phyloP scores from a whole-genome alignment of 2,888 invertebrate genomes.

The Drosophila longiperda region DNA sequence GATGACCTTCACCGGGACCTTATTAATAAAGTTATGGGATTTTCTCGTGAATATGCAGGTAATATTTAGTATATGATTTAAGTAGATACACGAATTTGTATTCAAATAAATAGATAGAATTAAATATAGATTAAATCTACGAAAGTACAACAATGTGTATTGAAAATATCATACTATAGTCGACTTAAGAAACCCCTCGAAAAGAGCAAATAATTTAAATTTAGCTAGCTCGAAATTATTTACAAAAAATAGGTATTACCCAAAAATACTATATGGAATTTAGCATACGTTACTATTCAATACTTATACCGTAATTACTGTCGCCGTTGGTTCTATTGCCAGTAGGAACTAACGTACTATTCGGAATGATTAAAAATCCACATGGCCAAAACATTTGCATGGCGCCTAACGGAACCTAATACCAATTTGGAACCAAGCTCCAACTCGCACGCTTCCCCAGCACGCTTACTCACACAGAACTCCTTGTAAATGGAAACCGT shows the following conservation, averaged over 20 bases:
- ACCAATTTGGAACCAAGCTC: constrained; percentile 73
- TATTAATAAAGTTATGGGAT: background rate
- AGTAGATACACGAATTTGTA: background rate
- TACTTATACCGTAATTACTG: constrained; percentile 20
- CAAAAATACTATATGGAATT: background rate
- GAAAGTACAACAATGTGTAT: background rate
- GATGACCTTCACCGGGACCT: background rate
- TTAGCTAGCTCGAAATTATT: background rate
- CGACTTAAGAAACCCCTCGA: background rate
- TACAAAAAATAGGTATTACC: background rate
- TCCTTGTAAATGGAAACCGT: constrained; percentile 76
- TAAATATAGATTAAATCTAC: background rate
- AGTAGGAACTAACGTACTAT: constrained; percentile 25
- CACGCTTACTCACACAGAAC: constrained; percentile 39
- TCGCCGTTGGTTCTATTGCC: constrained; percentile 19
- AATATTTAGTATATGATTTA: background rate
- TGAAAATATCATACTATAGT: background rate
- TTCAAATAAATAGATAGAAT: background rate
- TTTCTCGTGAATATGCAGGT: background rate
- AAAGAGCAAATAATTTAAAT: background rate
- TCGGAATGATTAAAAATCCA: constrained; percentile 60
- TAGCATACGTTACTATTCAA: background rate
- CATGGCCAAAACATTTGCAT: constrained; percentile 64
- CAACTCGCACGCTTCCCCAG: constrained; percentile 63
- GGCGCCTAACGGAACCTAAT: constrained; percentile 66